Conservation (phyloP, 2,113 vertebrate species). For the Marmota flaviventris region DNA sequence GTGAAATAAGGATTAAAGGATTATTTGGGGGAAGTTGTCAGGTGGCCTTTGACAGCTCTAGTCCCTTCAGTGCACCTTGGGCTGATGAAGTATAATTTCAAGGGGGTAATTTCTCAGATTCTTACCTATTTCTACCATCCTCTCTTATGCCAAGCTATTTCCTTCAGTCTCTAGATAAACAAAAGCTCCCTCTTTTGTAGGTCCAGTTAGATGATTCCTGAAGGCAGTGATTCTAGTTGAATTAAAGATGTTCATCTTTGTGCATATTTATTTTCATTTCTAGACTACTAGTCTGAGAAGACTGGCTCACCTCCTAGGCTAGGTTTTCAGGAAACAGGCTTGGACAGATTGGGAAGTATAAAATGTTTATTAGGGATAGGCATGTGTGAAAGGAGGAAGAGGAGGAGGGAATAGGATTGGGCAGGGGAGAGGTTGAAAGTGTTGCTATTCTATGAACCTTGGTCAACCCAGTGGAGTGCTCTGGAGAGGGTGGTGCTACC, state of each 20-base stretch:
- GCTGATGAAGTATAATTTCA: not conserved
- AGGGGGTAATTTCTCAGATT: not conserved
- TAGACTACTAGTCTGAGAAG: not conserved
- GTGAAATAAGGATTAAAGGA: not conserved
- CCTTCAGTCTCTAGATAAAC: not conserved
- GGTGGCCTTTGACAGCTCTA: not conserved
- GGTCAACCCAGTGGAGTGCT: not conserved
- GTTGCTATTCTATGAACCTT: not conserved
- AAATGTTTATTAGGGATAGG: not conserved
- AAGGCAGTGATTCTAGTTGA: not conserved
- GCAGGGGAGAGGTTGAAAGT: not conserved
- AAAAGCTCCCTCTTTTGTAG: conserved; percentile 14
- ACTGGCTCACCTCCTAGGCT: not conserved
- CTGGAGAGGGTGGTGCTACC: not conserved
- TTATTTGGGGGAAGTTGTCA: not conserved
- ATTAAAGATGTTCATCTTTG: not conserved
- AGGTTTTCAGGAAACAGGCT: not conserved
- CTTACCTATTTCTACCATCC: not conserved
- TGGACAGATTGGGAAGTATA: not conserved
- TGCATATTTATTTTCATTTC: conserved; percentile 24
- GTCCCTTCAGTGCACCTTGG: not conserved
- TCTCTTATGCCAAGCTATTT: not conserved
- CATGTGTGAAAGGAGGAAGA: not conserved
- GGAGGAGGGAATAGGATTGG: no score
- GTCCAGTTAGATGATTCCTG: not conserved